Evolutionary conservation across 2,888 invertebrate genomes (phyloP).

Genomic region (Chaitophorus viminalis): DNA sequence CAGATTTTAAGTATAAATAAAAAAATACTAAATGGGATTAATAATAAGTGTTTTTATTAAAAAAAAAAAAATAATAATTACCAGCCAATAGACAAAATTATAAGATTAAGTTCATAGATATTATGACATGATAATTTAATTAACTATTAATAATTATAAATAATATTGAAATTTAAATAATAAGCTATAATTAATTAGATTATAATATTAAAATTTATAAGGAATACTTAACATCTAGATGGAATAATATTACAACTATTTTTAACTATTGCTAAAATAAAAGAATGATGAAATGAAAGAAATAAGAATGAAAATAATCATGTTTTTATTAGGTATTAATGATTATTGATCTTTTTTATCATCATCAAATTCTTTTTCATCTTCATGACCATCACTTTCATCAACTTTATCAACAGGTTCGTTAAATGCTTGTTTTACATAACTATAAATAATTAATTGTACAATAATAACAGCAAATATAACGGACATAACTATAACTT

Average conservation of each 20-base stretch:
- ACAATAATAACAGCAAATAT: constrained; percentile 59
- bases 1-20: constrained; percentile 23
- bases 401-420: constrained; percentile 37
- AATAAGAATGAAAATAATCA: too few relatives aligned
- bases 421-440: constrained; percentile 59
- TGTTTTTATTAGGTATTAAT: not conserved
- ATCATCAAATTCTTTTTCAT: constrained; percentile 16
- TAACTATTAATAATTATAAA: constrained; percentile 38
- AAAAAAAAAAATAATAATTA: constrained; percentile 49
- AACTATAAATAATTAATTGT: constrained; percentile 59
- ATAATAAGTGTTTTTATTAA: constrained; percentile 48
- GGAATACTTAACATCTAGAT: constrained; percentile 39
- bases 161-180: constrained; percentile 39
- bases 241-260: constrained; percentile 30
- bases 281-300: constrained; percentile 1
- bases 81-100: constrained; percentile 48
- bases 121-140: constrained; percentile 29
- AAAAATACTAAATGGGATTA: constrained; percentile 53
- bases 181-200: constrained; percentile 19
- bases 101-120: constrained; percentile 22
- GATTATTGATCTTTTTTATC: constrained; percentile 54
- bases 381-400: constrained; percentile 9
- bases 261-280: constrained; percentile 4
- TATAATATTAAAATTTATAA: constrained; percentile 45
- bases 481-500: constrained; percentile 59